Evolutionary conservation across 2,113 vertebrate genomes (phyloP), one percentile per base, ranked within the genome.

Genomic region (Leucoraja erinaceus): DNA sequence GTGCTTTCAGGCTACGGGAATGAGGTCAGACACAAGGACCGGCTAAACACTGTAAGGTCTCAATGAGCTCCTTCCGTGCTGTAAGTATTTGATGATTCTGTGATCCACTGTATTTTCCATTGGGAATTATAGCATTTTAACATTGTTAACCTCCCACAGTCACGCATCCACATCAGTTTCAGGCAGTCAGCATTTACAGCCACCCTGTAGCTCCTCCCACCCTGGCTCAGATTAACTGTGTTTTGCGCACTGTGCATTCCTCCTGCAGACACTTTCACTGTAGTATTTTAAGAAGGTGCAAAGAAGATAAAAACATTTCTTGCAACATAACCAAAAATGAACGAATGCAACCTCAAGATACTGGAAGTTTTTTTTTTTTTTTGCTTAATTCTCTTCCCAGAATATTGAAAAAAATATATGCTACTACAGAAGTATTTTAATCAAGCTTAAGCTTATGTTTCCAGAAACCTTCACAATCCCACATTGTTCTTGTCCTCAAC

Each of bases 391-490:
- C 5, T 33, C 11, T n/a, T 31, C 14, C 61, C 3, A 68, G 66
- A 9, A 68, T 68, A 0, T 68, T 47, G 38, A 66, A 4, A 72
- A 72, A 72, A 72, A 72, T 70, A 18, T 18, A 63, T 18, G 56
- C 20, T 63, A 86, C 83, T 63, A 1, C 56, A 0, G 38, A 47
- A 63, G 28, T 66, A 88, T 31, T 63, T 88, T 66, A 88, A 88
- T 66, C 31, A 14, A 63, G 59, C 5, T 63, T 63, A 88, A 88
- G 28, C 83, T 63, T 6, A 2, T 88, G 59, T 2, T 66, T 16
- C 28, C n/a, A 31, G 83, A 33, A n/a, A 88, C 31, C n/a, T 88
- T 88, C 83, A 88, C 83, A 88, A 88, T 66, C 28, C 61, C n/a
- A 16, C 59, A 88, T 63, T 88, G 83, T 88, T 88, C 61, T 63